Percentiles rank a stretch among this genome's conserved stretches.
These are phyloP conservation scores for Himalopsyche anomala DNA, from an alignment of 2,888 invertebrate species.

Conservation along the genomic window DNA sequence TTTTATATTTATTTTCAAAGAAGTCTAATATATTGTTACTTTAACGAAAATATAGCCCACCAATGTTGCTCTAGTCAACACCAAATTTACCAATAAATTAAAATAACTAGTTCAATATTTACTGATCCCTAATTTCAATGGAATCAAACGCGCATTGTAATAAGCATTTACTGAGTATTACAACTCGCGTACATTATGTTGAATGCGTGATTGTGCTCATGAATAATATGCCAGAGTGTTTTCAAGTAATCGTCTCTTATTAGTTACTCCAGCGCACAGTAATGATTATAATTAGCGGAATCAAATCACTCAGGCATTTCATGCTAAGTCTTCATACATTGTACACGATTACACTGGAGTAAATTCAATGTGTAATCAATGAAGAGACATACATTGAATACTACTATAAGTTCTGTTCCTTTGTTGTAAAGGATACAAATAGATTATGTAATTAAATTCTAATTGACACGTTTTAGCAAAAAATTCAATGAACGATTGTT, in stretches of 20 bases:
- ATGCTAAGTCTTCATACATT: not conserved
- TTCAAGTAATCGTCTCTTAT: constrained; percentile 23
- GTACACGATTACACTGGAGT: not conserved
- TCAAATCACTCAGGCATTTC: constrained; percentile 9
- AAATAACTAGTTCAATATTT: no score
- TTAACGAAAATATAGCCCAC: no score
- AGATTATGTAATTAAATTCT: no score
- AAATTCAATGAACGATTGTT: no score
- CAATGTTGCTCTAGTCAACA: no score
- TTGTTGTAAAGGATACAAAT: no score
- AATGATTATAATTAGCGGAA: not conserved
- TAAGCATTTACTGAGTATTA: not conserved
- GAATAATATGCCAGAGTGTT: not conserved
- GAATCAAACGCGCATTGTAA: not conserved
- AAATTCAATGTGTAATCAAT: constrained; percentile 3
- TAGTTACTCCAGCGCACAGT: not conserved
- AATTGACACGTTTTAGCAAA: no score
- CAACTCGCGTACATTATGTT: not conserved
- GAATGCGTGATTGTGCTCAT: not conserved
- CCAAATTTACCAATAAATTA: no score
- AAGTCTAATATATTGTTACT: no score
- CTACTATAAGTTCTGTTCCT: no score
- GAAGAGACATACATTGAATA: not conserved
- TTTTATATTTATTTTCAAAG: no score
- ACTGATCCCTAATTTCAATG: no score